Base-by-base conservation (phyloP, 2,797 vertebrate genomes). In the Oreonectes daqikongensis region DNA sequence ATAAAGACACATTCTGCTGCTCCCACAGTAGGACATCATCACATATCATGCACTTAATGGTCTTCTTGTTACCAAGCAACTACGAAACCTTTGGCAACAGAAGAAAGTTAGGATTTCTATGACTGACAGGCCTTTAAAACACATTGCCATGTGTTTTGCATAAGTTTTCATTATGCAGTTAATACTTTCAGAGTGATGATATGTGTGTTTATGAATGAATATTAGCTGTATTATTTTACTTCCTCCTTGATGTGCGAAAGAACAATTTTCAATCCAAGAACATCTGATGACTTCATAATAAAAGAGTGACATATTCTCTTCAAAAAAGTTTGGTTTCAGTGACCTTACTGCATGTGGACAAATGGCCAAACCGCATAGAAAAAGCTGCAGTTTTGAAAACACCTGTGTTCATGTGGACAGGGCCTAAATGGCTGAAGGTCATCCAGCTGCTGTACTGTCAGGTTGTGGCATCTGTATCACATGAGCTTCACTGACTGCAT, bases 61-160 rank as follows among this genome's bases (percentile, higher is more conserved):
- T 38, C 64, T 22, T 5, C 40, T 61, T 52, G 75, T 77, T 77
- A 53, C 75, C 60, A 63, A 77, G 75, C 75, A 70, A 77, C 74
- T 57, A 64, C 22, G 8, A 77, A 69, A 63, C 22, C 57, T 77
- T 69, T 64, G 75, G 57, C 32, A 61, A 69, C 0, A 28, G 57
- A 69, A 61, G 42, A 67, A 67, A 76, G 53, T 30, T 76, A 68
- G 17, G n/a, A 44, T 48, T 55, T 59, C 40, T 24, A 40, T 48
- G 55, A 76, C 18, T 69, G 75, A 77, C 67, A 40, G 24, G 15
- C 18, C 22, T 52, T 61, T 17, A 61, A 70, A 77, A 52, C 66
- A 52, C 66, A 28, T 28, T 52, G 17, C 22, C 75, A 69, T 32
- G 2, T 69, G 15, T 26, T 20, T 35, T 75, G 73, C 50, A 67